A percentile compares a stretch with the other conserved stretches of the same genome.
Evolutionary conservation across 53 echinoderm and acorn worm species (phyloP).

Genomic region (Holothuria scabra): DNA sequence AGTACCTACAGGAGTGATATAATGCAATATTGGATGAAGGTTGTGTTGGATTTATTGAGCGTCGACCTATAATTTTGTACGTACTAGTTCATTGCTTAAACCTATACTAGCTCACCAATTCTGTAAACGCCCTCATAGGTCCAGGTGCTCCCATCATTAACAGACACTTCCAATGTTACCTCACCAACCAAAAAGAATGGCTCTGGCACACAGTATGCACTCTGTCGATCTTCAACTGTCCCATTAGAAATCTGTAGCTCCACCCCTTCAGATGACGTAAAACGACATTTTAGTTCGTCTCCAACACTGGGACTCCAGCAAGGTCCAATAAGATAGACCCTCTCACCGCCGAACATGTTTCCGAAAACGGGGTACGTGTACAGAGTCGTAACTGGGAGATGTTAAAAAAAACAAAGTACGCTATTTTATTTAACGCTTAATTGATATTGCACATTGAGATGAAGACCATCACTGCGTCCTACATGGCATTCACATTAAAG

Average conservation of each 20-base stretch:
- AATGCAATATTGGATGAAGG: no score
- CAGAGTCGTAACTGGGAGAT: background rate
- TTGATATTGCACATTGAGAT: no score
- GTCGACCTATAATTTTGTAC: no score
- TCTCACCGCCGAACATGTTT: conserved; percentile 76
- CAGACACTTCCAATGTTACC: conserved; percentile 54
- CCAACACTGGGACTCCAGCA: conserved; percentile 48
- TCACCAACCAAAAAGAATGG: conserved; percentile 90
- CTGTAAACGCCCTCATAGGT: conserved; percentile 6
- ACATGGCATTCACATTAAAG: no score
- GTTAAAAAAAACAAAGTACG: no score
- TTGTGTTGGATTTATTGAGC: no score
- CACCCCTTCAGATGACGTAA: conserved; percentile 38
- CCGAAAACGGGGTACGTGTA: conserved; percentile 52
- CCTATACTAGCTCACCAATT: conserved; percentile 2
- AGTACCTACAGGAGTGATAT: no score
- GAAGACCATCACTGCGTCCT: no score
- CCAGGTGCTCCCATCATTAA: conserved; percentile 23
- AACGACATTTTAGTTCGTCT: conserved; percentile 45
- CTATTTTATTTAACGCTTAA: no score
- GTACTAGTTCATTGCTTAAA: no score
- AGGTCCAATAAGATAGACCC: conserved; percentile 65
- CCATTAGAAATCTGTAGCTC: conserved; percentile 58
- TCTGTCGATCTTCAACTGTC: conserved; percentile 31
- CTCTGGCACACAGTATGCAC: conserved; percentile 76